Base-by-base conservation (phyloP, 2,888 invertebrate genomes). In the Bruchidius siliquastri region DNA sequence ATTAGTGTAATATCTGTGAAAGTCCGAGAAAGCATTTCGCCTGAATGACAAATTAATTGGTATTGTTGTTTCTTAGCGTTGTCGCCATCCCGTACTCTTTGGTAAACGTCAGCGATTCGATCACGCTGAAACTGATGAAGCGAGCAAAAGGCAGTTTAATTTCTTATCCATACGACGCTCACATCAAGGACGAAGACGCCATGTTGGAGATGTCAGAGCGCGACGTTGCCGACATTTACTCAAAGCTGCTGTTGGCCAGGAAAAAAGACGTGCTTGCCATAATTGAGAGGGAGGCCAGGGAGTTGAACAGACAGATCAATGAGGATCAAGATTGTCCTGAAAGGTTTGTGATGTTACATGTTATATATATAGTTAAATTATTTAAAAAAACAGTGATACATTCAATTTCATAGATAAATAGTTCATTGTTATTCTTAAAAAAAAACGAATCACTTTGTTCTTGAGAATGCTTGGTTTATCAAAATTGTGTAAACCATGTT, bases 91-190 rank as follows among this genome's bases (percentile, higher is more conserved):
- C 88, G 66, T 89, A 89, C 78, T 84, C 85, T 72, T 86, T 88
- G 4, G 88, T 89, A 74, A 88, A 88, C 75, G 88, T 91, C 69
- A 93, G 92, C n/a, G 92, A 93, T 77, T 87, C 86, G 22, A 91
- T 96, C 22, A 91, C 90, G 72, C 91, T 98, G 88, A 92, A 93
- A 77, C 87, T 98, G 80, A 98, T 98, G 92, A 84, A 90, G 85
- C 82, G 93, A 83, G 83, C 87, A 79, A 85, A 86, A 82, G 90
- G 89, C 68, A 89, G 90, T 0, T 84, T 91, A 20, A 85, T 90
- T 22, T 89, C 90, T 10, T 87, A 88, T 73, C 90, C 91, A 1
- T 90, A 90, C 1, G 81, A 84, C 67, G 84, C 86, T 72, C 83
- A 85, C 70, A 79, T 83, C 68, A 79, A 79, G 71, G 79, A 83